Conservation (phyloP, 2,888 invertebrate species). For the Hyalella azteca region DNA sequence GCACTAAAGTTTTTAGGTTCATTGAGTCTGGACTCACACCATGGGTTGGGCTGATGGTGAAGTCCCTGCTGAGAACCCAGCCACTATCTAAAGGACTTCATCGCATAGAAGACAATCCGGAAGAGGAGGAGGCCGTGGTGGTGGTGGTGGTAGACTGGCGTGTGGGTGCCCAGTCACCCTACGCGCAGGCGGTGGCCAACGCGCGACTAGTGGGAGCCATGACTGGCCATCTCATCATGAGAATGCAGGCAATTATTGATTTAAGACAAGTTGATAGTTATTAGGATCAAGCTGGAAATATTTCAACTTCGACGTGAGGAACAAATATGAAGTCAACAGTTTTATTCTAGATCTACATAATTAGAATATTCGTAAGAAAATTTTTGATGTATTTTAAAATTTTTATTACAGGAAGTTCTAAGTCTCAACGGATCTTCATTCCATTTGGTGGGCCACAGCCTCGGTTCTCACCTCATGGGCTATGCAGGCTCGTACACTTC, state of each 20-base stretch:
- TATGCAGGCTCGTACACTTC: conserved; percentile 79
- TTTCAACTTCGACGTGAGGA: no score
- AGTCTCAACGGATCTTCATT: conserved; percentile 65
- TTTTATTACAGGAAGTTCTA: neutral
- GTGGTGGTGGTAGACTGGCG: conserved; percentile 84
- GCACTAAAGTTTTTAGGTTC: no score
- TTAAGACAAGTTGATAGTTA: no score
- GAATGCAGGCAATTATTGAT: neutral
- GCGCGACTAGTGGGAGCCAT: conserved; percentile 72
- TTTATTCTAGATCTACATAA: no score
- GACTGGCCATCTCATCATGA: conserved; percentile 61
- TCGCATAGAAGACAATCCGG: neutral
- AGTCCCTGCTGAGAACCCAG: conserved; percentile 35
- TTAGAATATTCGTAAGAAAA: no score
- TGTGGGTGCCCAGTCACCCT: conserved; percentile 83
- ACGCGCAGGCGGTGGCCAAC: conserved; percentile 90
- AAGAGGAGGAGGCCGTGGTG: conserved; percentile 12
- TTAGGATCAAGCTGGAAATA: no score
- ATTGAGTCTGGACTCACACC: conserved; percentile 42
- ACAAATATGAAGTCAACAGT: no score
- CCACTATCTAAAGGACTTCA: neutral
- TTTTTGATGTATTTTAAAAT: no score
- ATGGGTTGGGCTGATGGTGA: conserved; percentile 44
- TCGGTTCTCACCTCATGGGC: conserved; percentile 87
- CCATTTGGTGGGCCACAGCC: conserved; percentile 86